phyloP scores from a whole-genome alignment of 2,888 invertebrate genomes.

The Thumatha senex region DNA sequence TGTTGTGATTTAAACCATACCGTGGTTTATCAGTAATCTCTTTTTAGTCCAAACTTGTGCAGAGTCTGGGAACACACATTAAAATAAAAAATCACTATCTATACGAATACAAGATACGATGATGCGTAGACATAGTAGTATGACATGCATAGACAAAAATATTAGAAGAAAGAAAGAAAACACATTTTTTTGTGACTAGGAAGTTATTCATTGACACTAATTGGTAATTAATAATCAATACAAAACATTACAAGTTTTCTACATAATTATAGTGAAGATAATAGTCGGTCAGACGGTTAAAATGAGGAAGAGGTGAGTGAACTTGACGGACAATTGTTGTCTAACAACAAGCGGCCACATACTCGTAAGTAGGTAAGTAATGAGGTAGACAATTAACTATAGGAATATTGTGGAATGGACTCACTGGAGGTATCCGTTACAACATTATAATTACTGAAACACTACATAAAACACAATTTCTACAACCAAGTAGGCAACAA shows the following conservation, averaged over 20 bases:
- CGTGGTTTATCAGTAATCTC: no score
- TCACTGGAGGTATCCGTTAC: slow-evolving; percentile 6
- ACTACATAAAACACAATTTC: not conserved
- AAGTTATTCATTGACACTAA: not conserved
- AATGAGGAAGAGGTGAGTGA: slow-evolving; percentile 48
- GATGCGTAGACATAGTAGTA: no score
- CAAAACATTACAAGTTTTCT: slow-evolving; percentile 7
- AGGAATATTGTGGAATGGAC: slow-evolving; percentile 22
- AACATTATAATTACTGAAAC: not conserved
- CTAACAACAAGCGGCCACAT: slow-evolving; percentile 33
- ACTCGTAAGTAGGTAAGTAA: slow-evolving; percentile 41
- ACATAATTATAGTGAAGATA: slow-evolving; percentile 19
- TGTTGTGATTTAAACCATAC: no score
- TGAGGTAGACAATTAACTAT: slow-evolving; percentile 44
- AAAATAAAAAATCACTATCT: no score
- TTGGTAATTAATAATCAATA: slow-evolving; percentile 5
- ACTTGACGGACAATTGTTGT: slow-evolving; percentile 48
- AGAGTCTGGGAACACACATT: no score
- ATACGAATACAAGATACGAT: no score
- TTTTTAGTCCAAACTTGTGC: no score
- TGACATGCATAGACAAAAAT: no score
- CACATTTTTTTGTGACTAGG: no score
- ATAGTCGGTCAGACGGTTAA: slow-evolving; percentile 35
- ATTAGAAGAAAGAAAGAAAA: no score
- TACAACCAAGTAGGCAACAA: not conserved